Evolutionary conservation across 2,113 vertebrate genomes (phyloP).

Genomic region (Scomber scombrus): DNA sequence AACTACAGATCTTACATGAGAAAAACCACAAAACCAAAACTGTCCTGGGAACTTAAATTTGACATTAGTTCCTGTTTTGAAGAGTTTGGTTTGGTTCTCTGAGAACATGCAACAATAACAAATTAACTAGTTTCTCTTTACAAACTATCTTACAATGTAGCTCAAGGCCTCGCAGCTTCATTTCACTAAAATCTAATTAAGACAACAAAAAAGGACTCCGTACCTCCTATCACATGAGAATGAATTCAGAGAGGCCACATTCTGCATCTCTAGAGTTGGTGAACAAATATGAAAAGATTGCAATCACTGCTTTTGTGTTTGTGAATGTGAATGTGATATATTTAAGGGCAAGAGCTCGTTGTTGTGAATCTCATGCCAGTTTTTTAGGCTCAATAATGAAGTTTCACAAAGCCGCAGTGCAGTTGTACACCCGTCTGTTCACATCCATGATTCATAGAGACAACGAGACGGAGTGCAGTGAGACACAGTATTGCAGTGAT

Average conservation of each 20-base stretch:
- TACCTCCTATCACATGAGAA: conserved; percentile 30
- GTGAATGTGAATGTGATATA: background rate
- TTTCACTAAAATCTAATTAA: conserved; percentile 64
- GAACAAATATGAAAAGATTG: conserved; percentile 7
- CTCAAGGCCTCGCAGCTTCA: conserved; percentile 25
- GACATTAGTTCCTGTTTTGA: conserved; percentile 12
- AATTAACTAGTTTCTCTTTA: conserved; percentile 43
- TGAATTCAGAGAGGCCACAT: conserved; percentile 21
- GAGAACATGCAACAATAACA: conserved; percentile 41
- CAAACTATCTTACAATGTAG: background rate
- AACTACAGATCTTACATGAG: background rate
- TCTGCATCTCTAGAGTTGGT: conserved; percentile 3
- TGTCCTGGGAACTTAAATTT: background rate
- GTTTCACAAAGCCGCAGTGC: background rate
- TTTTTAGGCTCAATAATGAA: background rate
- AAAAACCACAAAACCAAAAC: background rate
- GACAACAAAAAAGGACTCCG: conserved; percentile 50
- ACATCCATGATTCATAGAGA: conserved; percentile 18
- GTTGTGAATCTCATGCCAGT: background rate
- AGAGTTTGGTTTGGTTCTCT: conserved; percentile 9
- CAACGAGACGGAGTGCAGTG: no score
- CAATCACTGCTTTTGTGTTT: conserved; percentile 2
- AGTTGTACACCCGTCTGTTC: background rate
- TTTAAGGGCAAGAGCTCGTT: background rate
- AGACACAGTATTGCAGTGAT: no score